Base-by-base conservation (phyloP, 2,888 invertebrate species). In the Nyleta sp. region DNA sequence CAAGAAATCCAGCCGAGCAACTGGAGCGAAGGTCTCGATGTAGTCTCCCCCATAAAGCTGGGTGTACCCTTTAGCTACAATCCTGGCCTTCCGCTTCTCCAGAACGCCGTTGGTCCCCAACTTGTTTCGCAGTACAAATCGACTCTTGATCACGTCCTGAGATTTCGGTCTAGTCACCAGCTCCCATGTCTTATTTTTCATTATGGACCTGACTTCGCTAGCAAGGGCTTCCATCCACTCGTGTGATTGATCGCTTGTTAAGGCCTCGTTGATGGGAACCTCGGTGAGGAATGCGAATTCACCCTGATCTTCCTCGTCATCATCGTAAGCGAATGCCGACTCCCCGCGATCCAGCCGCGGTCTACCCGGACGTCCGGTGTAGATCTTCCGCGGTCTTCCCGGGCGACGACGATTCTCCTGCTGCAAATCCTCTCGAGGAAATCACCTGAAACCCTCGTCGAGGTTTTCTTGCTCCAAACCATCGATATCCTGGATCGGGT, bases 111-210 rank as follows among this genome's bases (percentile, higher is more conserved):
- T 28, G 28, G 28, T 28, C 10, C 28, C 28, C 28, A 28, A 7
- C 10, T 28, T 28, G 6, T 28, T 28, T 28, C 28, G 28, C 28
- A 28, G 28, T 2, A 28, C 28, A 28, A 28, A 28, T 28, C 28
- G 28, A 28, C 28, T 28, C 28, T 28, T 28, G 7, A 28, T 28
- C 10, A 28, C 10, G 10, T 7, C 7, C 6, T 28, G 28, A 28
- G 8, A 28, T 28, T 38, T n/a, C 5, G 71, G 10, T 33, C 67
- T 65, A 0, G 40, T 1, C 7, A 71, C 60, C 0, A 78, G n/a
- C 1, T 60, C 67, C 74, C 73, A 78, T 0, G 78, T 78, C n/a
- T 65, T 48, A 24, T 48, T 48, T 17, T 46, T 60, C n/a, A 76
- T 17, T 7, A 76, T 52, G 1, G 70, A 70, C 15, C 18, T 40